Evolutionary conservation across 2,797 vertebrate species (phyloP), one percentile per base, ranked within the genome.

Genomic region (Zalophus californianus): DNA sequence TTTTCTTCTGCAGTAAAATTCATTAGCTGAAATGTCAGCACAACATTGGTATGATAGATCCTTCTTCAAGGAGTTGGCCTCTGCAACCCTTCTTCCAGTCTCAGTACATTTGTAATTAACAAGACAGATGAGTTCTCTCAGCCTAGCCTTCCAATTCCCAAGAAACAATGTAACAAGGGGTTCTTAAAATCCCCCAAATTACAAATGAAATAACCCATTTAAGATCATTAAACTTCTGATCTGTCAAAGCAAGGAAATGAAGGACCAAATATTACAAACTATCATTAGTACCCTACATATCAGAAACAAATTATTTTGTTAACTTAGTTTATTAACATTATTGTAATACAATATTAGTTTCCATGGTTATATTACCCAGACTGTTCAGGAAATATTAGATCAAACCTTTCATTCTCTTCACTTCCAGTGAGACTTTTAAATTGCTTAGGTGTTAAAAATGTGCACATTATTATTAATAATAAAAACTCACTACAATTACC

Each of bases 251-350:
- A 94, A 96, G 32, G 25, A 56, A 90, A 91, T 4, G 16, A 91
- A 85, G 7, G 32, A 11, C 20, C 21, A 86, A 75, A 58, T 92
- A 62, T 41, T 84, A n/a, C 25, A 91, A 96, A 70, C 20, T 44
- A 60, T 54, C 20, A 48, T 35, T 64, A 64, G 38, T 44, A 90
- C 1, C 62, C 82, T 80, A 75, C 62, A 13, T 41, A 62, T 64
- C 50, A 86, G n/a, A 93, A 96, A 77, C 41, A 72, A 56, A 77
- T 68, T 91, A 58, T 78, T 86, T 73, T 62, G n/a, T 77, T 92
- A 75, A 86, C 25, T 83, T 27, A 38, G 32, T 50, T 79, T 79
- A 68, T 54, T 68, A 84, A 68, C 25, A 52, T 78, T 20, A 54
- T 44, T 75, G 13, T 50, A 77, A 23, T 50, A 52, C 7, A 91